A percentile compares a stretch with the other conserved stretches of the same genome.
Conservation (phyloP, 2,888 invertebrate species). For the Calephelis perditalis region DNA sequence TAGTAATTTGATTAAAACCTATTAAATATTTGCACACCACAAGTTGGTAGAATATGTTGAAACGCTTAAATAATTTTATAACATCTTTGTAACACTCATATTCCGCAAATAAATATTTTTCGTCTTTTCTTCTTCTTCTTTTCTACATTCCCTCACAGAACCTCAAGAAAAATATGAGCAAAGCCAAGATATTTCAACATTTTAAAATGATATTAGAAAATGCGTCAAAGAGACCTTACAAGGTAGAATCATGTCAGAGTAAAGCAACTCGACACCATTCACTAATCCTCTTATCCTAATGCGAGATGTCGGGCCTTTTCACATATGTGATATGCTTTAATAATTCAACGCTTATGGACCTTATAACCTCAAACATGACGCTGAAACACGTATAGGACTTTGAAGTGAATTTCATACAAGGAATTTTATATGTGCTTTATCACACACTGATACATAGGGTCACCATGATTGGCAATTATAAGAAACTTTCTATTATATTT, state of each 20-base stretch:
- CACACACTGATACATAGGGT: conserved; percentile 21
- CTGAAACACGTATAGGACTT: conserved; percentile 9
- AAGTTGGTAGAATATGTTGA: too few species aligned
- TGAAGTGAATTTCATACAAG: conserved; percentile 13
- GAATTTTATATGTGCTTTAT: conserved; percentile 22
- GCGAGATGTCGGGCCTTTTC: conserved; percentile 25
- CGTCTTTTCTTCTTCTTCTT: too few species aligned
- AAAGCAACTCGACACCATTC: conserved; percentile 28
- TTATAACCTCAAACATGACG: conserved; percentile 16
- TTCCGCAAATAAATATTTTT: too few species aligned
- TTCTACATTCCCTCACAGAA: not conserved
- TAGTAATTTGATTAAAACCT: too few species aligned
- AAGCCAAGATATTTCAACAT: not conserved
- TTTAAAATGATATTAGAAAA: conserved; percentile 14
- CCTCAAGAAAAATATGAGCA: not conserved
- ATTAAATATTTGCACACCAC: too few species aligned
- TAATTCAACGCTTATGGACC: conserved; percentile 20
- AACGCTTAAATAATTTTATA: too few species aligned
- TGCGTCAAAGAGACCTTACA: conserved; percentile 24
- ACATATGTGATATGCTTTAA: conserved; percentile 16
- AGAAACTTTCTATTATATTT: too few species aligned
- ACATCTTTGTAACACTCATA: too few species aligned
- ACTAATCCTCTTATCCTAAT: conserved; percentile 30
- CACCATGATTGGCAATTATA: not conserved
- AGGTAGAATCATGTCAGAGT: conserved; percentile 26